These are phyloP conservation scores for Zapornia atra DNA, from an alignment of 2,113 vertebrate genomes.

Conservation along the genomic window DNA sequence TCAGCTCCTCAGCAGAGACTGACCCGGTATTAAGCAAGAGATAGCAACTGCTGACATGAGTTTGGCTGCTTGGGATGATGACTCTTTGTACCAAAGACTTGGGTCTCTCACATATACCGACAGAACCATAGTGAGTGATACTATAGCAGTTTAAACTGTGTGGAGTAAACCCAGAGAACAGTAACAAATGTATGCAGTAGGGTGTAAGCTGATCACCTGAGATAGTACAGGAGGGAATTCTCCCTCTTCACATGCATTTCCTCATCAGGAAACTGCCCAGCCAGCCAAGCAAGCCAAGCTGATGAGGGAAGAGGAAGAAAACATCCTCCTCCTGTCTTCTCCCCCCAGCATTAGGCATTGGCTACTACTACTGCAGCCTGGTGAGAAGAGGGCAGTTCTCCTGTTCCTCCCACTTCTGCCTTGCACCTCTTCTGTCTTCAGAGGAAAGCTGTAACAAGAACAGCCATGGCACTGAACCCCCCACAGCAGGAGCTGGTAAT, in stretches of 20 bases:
- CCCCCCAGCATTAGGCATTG: neutral
- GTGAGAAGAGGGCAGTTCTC: fast-evolving
- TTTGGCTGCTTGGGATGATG: neutral
- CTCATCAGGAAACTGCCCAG: neutral
- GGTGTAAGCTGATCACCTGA: neutral
- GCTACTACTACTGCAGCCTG: neutral
- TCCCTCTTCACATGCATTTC: neutral
- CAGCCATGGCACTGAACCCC: neutral
- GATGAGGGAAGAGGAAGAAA: neutral
- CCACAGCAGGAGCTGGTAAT: neutral
- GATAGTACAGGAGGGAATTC: neutral
- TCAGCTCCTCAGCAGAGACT: neutral
- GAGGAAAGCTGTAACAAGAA: neutral
- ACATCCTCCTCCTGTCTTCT: neutral
- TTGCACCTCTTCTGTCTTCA: neutral
- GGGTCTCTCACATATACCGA: neutral
- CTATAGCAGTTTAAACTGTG: neutral
- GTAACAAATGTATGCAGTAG: neutral
- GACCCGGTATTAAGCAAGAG: neutral
- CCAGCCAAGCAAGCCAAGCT: fast-evolving
- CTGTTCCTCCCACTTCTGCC: neutral
- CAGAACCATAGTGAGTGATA: neutral
- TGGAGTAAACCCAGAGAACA: neutral
- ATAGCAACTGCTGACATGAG: neutral
- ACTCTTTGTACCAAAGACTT: neutral